Conservation (phyloP, 2,113 vertebrate genomes). For the Okapia johnstoni region DNA sequence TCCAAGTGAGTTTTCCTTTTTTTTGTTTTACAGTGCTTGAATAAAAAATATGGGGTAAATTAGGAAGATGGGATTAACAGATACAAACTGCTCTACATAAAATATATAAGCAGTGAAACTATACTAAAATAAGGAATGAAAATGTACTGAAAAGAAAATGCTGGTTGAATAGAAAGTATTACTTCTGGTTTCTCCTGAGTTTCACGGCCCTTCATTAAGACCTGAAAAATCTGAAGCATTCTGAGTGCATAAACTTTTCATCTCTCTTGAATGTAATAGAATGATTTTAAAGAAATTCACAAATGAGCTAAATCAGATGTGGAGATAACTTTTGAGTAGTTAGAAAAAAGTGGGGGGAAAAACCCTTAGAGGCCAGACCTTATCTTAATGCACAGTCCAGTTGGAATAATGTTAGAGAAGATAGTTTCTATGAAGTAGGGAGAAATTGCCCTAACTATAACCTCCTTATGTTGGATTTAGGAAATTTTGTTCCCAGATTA, state of each 20-base stretch:
- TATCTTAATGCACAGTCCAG: background rate
- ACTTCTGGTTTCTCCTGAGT: background rate
- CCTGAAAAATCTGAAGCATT: background rate
- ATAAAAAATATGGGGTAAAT: background rate
- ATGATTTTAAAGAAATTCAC: background rate
- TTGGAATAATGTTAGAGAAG: background rate
- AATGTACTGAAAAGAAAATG: background rate
- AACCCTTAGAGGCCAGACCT: background rate
- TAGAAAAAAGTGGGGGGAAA: background rate
- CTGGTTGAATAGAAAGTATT: background rate
- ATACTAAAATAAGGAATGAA: background rate
- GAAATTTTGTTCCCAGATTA: background rate
- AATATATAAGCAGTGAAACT: background rate
- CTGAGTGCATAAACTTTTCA: background rate
- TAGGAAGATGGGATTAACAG: background rate
- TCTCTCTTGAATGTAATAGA: background rate
- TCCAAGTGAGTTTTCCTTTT: background rate
- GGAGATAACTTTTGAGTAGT: background rate
- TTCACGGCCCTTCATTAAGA: background rate
- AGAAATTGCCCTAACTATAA: background rate
- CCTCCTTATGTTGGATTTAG: background rate
- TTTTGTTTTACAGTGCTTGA: background rate
- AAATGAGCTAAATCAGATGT: conserved; percentile 6
- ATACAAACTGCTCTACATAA: no score
- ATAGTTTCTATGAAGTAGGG: background rate